Evolutionary conservation across 2,797 vertebrate genomes (phyloP), one percentile per base, ranked within the genome.

Genomic region (Fistularia tabacaria): DNA sequence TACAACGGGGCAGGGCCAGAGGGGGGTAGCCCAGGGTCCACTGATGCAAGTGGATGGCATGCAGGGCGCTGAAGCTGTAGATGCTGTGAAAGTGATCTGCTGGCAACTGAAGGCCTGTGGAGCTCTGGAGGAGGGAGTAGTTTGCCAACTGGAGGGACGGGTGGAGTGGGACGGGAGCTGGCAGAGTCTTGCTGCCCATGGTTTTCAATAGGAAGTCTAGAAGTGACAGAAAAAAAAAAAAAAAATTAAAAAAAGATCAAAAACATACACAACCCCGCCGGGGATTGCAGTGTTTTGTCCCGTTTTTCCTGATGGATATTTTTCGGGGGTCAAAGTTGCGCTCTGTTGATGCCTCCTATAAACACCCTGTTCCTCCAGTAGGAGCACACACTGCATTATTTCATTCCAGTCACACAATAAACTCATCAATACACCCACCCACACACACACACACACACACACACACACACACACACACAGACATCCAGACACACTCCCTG

Each of bases 181-280:
- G 93, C 64, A 98, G 90, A 36, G 95, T 96, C 89, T 98, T 99
- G 82, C 97, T 98, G 83, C 94, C 94, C 97, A 99, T 98, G 60
- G 69, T 82, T 72, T 60, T 62, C 69, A 49, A 40, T 40, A 15
- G 57, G 57, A 10, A 10, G 10, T 71, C 74, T 74, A 14, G 6
- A 14, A 36, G 36, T 73, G 15, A 82, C 39, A 82, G 5, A 80
- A 42, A 69, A 55, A 38, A 64, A 39, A 0, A 6, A 8, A 36
- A 12, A 50, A 25, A 25, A 25, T 25, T 25, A 25, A 62, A 47
- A 54, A 36, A 40, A 3, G 3, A 36, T 15, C 39, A 13, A 14
- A 7, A 45, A 14, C 44, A 25, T 25, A 25, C 5, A 25, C 25
- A 25, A 25, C 25, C 25, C 25, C 25, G 5, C 25, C 25, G 5